phyloP scores from a whole-genome alignment of 1,140 invertebrate species.

The Zaprionus nigranus region DNA sequence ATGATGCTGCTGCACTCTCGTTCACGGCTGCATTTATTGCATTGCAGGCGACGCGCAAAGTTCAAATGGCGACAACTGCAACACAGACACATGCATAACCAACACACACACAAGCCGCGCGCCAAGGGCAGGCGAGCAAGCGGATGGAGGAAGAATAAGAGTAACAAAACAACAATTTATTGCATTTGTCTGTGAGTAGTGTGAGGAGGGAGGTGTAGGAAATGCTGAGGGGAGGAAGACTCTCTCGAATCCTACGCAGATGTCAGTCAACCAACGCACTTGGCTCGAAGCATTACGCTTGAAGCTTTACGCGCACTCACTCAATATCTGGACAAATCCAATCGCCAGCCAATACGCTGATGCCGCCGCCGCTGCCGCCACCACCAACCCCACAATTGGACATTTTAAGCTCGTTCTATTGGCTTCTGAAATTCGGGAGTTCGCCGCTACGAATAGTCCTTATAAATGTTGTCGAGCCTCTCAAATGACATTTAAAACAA shows the following conservation, averaged over 20 bases:
- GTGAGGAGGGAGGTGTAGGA: background rate
- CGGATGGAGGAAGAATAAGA: conserved; percentile 47
- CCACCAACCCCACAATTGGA: conserved; percentile 57
- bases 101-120: conserved; percentile 34
- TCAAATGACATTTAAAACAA: conserved; percentile 52
- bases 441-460: conserved; percentile 27
- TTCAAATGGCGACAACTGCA: conserved; percentile 96
- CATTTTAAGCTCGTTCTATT: conserved; percentile 47
- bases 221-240: conserved; percentile 12
- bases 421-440: conserved; percentile 5
- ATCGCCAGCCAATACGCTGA: conserved; percentile 84
- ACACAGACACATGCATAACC: conserved; percentile 41
- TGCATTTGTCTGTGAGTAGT: conserved; percentile 31
- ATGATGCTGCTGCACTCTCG: conserved; percentile 53
- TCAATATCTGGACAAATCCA: conserved; percentile 86
- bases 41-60: conserved; percentile 94
- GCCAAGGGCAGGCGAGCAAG: conserved; percentile 21
- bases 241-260: conserved; percentile 31
- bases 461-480: conserved; percentile 7
- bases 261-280: conserved; percentile 19
- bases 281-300: conserved; percentile 42
- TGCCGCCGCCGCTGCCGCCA: conserved; percentile 39
- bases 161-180: conserved; percentile 60
- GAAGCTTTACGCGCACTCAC: conserved; percentile 77
- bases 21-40: conserved; percentile 92